phyloP scores from a whole-genome alignment of 2,888 invertebrate genomes.

The Pseudococcus viburni region DNA sequence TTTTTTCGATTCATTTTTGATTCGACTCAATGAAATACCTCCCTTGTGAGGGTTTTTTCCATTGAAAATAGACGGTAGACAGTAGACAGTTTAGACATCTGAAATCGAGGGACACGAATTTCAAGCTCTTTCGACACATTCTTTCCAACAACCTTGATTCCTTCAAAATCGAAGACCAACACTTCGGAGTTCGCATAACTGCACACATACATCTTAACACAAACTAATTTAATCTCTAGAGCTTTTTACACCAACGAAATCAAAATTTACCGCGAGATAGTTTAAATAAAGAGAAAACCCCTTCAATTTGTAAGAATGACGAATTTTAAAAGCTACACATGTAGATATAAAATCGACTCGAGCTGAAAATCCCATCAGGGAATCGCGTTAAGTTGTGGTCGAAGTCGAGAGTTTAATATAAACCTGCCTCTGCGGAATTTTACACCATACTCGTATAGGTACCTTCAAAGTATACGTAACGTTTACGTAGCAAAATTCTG shows the following conservation, averaged over 20 bases:
- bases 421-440: conserved; percentile 40
- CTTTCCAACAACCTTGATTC: not conserved
- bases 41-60: no score
- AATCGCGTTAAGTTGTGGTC: conserved; percentile 12
- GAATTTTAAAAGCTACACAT: conserved; percentile 1
- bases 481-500: conserved; percentile 15
- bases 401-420: conserved; percentile 34
- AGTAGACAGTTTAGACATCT: no score
- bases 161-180: not conserved
- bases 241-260: not conserved
- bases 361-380: conserved; percentile 21
- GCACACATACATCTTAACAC: not conserved
- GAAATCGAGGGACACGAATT: no score
- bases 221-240: not conserved
- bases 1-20: no score
- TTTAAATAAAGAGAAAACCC: not conserved
- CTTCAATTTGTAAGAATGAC: not conserved
- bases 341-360: not conserved
- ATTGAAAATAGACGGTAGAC: no score
- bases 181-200: not conserved
- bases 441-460: not conserved
- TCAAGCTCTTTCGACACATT: not conserved
- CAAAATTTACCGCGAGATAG: not conserved
- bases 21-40: no score
- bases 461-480: not conserved